Percentiles rank a stretch among this genome's conserved stretches.
These are phyloP conservation scores for Halesus radiatus DNA, from an alignment of 1,140 invertebrate species.

Conservation along the genomic window DNA sequence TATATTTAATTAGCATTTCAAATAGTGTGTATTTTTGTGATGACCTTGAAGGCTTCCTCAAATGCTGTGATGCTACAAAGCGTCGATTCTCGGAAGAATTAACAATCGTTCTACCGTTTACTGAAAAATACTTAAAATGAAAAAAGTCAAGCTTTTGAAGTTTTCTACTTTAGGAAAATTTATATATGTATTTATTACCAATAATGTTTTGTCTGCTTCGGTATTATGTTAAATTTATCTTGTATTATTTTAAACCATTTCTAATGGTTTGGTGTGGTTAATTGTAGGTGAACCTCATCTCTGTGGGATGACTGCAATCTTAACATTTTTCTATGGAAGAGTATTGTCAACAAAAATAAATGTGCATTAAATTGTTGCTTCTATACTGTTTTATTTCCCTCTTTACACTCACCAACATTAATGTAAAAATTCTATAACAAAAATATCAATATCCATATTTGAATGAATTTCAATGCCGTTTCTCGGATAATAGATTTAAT, in stretches of 20 bases:
- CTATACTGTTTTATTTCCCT: slow-evolving; percentile 52
- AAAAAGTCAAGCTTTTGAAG: slow-evolving; percentile 11
- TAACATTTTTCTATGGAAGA: slow-evolving; percentile 54
- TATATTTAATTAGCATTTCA: not conserved
- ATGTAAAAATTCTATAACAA: slow-evolving; percentile 31
- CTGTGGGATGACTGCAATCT: slow-evolving; percentile 40
- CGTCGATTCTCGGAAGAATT: no score
- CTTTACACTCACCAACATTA: not conserved
- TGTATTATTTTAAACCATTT: slow-evolving; percentile 46
- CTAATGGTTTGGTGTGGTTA: slow-evolving; percentile 48
- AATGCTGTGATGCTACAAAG: no score
- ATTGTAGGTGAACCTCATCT: slow-evolving; percentile 44
- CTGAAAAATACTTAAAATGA: slow-evolving; percentile 6
- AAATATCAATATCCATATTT: not conserved
- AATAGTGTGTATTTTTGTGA: no score
- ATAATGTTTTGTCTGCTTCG: slow-evolving; percentile 27
- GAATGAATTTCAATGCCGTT: not conserved
- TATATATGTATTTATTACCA: slow-evolving; percentile 39
- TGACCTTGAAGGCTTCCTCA: no score
- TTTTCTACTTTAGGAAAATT: slow-evolving; percentile 27
- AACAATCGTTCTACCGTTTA: not conserved
- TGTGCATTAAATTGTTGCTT: slow-evolving; percentile 58
- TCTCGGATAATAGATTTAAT: not conserved
- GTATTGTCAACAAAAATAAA: slow-evolving; percentile 55
- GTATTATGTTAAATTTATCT: slow-evolving; percentile 41